These are phyloP conservation scores for Trichogramma evanescens DNA, from an alignment of 2,888 invertebrate species.

Conservation along the genomic window DNA sequence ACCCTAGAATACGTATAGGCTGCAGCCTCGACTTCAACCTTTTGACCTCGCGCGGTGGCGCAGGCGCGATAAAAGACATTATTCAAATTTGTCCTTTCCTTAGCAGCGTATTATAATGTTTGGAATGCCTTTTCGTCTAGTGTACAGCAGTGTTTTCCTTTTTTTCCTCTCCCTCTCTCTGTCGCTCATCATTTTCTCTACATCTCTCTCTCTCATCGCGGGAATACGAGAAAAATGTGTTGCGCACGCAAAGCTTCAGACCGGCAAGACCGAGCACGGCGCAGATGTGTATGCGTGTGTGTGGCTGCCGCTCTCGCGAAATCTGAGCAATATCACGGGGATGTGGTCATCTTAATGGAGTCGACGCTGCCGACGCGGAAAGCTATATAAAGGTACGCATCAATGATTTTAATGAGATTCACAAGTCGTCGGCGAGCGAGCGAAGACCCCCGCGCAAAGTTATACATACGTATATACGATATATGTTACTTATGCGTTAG, in stretches of 20 bases:
- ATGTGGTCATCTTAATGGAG: conserved; percentile 46
- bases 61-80: conserved; percentile 42
- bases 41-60: conserved; percentile 22
- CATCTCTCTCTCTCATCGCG: no score
- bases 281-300: background rate
- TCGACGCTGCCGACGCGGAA: conserved; percentile 33
- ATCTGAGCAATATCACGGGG: conserved; percentile 46
- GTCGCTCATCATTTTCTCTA: no score
- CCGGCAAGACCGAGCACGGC: background rate
- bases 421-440: conserved; percentile 33
- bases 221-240: no score
- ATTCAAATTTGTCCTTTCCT: conserved; percentile 36
- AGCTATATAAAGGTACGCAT: conserved; percentile 38
- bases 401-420: conserved; percentile 47
- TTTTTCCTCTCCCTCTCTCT: background rate
- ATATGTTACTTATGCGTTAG: no score
- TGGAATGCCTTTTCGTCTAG: no score
- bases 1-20: conserved; percentile 27
- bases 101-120: no score
- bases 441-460: background rate
- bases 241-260: background rate
- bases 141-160: background rate
- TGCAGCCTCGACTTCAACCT: conserved; percentile 17
- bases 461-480: background rate
- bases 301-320: conserved; percentile 14